Conservation (phyloP, 2,888 invertebrate species). For the Bugula neritina region DNA sequence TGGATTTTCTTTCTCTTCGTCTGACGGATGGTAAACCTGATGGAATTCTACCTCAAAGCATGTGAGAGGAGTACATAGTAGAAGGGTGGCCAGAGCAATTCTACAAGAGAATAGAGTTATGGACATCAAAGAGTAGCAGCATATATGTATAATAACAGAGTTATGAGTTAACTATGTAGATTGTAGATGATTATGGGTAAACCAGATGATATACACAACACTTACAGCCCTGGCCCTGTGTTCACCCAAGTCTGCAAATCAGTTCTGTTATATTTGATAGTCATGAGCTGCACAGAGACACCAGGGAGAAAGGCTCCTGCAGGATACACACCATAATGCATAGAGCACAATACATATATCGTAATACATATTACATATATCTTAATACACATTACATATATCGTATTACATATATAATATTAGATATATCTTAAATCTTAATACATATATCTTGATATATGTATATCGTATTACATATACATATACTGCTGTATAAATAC, state of each 20-base stretch:
- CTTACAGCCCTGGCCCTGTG: slow-evolving; percentile 18
- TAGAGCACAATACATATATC: neutral
- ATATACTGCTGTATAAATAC: too few species aligned
- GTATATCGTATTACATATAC: too few species aligned
- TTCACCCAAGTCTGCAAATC: slow-evolving; percentile 46
- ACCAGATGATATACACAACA: neutral
- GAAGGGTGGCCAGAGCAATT: neutral
- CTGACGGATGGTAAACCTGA: slow-evolving; percentile 81
- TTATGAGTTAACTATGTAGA: too few species aligned
- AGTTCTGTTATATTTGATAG: slow-evolving; percentile 78
- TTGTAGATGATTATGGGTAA: too few species aligned
- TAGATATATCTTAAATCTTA: too few species aligned
- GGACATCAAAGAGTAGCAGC: too few species aligned
- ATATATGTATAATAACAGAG: too few species aligned
- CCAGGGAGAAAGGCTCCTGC: slow-evolving; percentile 89
- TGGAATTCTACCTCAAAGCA: slow-evolving; percentile 59
- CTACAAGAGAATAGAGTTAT: too few species aligned
- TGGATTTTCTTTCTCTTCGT: slow-evolving; percentile 77
- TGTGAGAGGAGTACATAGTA: neutral
- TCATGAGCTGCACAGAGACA: slow-evolving; percentile 88
- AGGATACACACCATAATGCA: slow-evolving; percentile 29
- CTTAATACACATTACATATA: too few species aligned
- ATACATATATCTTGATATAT: too few species aligned
- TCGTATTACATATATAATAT: too few species aligned
- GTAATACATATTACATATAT: too few species aligned